Percentiles rank a stretch among this genome's conserved stretches.
Conservation (phyloP, 2,888 invertebrate species). For the Geotrupes spiniger region DNA sequence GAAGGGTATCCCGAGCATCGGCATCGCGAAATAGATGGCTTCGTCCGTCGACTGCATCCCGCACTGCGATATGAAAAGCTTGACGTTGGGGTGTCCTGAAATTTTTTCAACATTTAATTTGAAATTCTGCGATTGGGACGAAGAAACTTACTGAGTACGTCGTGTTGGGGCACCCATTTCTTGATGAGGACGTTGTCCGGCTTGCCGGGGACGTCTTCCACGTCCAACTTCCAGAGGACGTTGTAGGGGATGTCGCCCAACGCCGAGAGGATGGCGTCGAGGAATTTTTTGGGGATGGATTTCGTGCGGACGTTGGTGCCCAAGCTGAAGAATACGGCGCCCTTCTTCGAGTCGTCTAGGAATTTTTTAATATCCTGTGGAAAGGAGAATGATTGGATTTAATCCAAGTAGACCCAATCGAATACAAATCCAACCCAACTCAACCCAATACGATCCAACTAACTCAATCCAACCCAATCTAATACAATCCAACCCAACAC, state of each 20-base stretch:
- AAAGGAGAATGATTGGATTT: too few relatives aligned
- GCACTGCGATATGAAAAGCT: slow-evolving; percentile 25
- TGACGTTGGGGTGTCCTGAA: slow-evolving; percentile 26
- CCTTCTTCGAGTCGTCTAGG: slow-evolving; percentile 42
- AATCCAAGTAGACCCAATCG: too few relatives aligned
- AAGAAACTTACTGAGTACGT: slow-evolving; percentile 39
- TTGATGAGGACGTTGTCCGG: slow-evolving; percentile 45
- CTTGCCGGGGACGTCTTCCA: slow-evolving; percentile 35
- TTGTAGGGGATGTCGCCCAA: slow-evolving; percentile 48
- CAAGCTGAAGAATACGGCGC: slow-evolving; percentile 49
- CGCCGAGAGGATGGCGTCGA: slow-evolving; percentile 39
- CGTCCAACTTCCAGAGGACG: slow-evolving; percentile 51
- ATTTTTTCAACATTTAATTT: background rate
- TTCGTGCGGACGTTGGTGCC: slow-evolving; percentile 47
- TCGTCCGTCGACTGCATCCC: slow-evolving; percentile 28
- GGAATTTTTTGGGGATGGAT: slow-evolving; percentile 36
- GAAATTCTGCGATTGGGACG: too few relatives aligned
- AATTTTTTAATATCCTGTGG: slow-evolving; percentile 45
- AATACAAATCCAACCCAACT: too few relatives aligned
- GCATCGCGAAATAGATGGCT: slow-evolving; percentile 20
- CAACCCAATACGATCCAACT: too few relatives aligned
- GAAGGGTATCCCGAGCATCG: slow-evolving; percentile 23
- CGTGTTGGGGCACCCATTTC: slow-evolving; percentile 49
- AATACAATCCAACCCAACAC: too few relatives aligned
- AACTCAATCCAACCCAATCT: too few relatives aligned